A percentile compares a stretch with the other conserved stretches of the same genome.
phyloP scores from a whole-genome alignment of 2,888 invertebrate genomes.

The Leucozona laternaria region DNA sequence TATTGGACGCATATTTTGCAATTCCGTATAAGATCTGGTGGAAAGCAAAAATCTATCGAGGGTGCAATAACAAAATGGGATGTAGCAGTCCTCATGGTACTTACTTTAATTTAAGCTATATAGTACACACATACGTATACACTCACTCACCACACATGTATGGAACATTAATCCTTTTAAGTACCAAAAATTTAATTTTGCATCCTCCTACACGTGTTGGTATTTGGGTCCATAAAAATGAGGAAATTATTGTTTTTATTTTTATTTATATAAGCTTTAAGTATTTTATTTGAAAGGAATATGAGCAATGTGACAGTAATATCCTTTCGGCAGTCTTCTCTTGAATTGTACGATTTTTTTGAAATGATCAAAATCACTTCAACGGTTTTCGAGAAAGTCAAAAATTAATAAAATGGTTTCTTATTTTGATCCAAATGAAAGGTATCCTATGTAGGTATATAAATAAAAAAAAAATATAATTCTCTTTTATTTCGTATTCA shows the following conservation, averaged over 20 bases:
- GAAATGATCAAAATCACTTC: too few relatives aligned
- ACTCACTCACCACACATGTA: conserved; percentile 47
- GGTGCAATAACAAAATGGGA: background rate
- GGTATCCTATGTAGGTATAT: too few relatives aligned
- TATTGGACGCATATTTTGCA: conserved; percentile 9
- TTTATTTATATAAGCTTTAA: background rate
- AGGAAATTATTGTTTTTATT: background rate
- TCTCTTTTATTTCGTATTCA: too few relatives aligned
- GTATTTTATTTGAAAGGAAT: background rate
- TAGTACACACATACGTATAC: background rate
- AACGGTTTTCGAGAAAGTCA: too few relatives aligned
- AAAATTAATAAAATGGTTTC: too few relatives aligned
- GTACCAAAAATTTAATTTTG: conserved; percentile 49
- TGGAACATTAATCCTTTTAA: conserved; percentile 68
- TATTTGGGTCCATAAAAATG: background rate
- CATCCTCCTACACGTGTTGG: background rate
- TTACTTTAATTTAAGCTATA: conserved; percentile 32
- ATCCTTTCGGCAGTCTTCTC: background rate
- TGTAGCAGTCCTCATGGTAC: conserved; percentile 58
- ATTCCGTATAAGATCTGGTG: background rate
- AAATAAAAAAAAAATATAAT: too few relatives aligned
- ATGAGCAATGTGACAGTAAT: background rate
- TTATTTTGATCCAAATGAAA: too few relatives aligned
- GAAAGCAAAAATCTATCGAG: background rate
- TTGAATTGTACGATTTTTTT: too few relatives aligned